phyloP scores from a whole-genome alignment of 2,888 invertebrate genomes.

The Luperina testacea region DNA sequence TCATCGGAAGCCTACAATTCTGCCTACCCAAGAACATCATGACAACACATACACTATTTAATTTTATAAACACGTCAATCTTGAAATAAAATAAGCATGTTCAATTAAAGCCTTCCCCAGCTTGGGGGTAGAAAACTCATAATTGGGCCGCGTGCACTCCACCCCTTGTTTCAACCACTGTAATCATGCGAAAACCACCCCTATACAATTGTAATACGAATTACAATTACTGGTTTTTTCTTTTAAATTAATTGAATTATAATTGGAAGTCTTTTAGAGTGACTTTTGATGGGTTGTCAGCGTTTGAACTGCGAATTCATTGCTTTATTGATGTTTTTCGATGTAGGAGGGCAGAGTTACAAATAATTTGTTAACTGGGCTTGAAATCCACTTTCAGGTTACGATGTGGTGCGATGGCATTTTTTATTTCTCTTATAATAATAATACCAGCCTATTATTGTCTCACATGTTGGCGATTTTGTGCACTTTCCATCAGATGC shows the following conservation, averaged over 20 bases:
- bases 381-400: slow-evolving; percentile 19
- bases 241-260: slow-evolving; percentile 80
- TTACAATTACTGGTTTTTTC: slow-evolving; percentile 46
- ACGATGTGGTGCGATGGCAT: not conserved
- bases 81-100: slow-evolving; percentile 86
- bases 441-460: no score
- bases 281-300: slow-evolving; percentile 69
- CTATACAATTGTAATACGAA: slow-evolving; percentile 60
- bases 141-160: slow-evolving; percentile 86
- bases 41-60: slow-evolving; percentile 43
- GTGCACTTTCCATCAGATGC: not conserved
- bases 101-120: slow-evolving; percentile 84
- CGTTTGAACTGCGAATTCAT: slow-evolving; percentile 51
- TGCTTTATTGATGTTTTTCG: slow-evolving; percentile 31
- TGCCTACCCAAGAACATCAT: not conserved
- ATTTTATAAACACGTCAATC: slow-evolving; percentile 81
- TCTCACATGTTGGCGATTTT: no score
- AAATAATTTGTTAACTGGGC: not conserved
- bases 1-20: not conserved
- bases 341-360: slow-evolving; percentile 6
- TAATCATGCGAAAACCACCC: slow-evolving; percentile 56
- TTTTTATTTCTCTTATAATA: not conserved
- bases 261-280: slow-evolving; percentile 79
- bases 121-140: slow-evolving; percentile 74
- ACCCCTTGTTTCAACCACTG: slow-evolving; percentile 64